Evolutionary conservation across 2,113 vertebrate species (phyloP).

Genomic region (Diphyllodes magnificus): DNA sequence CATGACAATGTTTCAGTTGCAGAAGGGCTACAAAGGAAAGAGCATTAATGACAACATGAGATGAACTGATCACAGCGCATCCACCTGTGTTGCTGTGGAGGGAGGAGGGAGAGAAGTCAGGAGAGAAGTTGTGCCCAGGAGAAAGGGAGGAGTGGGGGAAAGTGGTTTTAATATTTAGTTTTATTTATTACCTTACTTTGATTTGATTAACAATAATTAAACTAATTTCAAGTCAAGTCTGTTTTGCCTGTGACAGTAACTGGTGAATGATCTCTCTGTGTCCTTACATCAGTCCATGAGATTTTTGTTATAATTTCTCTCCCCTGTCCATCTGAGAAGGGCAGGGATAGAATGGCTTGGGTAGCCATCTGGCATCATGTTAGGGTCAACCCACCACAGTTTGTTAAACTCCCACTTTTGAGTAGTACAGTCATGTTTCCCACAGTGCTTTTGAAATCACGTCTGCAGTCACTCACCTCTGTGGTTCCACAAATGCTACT

Average conservation of each 20-base stretch:
- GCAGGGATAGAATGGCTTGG: not conserved
- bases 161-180: not conserved
- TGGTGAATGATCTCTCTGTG: not conserved
- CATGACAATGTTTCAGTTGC: not conserved
- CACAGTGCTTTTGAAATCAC: not conserved
- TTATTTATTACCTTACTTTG: not conserved
- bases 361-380: not conserved
- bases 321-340: not conserved
- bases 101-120: not conserved
- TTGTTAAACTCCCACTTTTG: not conserved
- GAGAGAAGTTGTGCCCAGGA: not conserved
- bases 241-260: rapidly evolving
- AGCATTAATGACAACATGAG: not conserved
- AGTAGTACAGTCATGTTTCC: not conserved
- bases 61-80: not conserved
- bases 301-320: not conserved
- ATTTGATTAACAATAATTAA: not conserved
- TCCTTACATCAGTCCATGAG: not conserved
- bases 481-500: not conserved
- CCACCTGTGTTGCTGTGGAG: no score
- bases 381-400: not conserved
- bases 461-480: not conserved
- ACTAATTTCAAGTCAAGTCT: not conserved
- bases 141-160: not conserved
- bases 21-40: not conserved